phyloP scores from a whole-genome alignment of 2,113 vertebrate genomes.

The Tonatia bakeri region DNA sequence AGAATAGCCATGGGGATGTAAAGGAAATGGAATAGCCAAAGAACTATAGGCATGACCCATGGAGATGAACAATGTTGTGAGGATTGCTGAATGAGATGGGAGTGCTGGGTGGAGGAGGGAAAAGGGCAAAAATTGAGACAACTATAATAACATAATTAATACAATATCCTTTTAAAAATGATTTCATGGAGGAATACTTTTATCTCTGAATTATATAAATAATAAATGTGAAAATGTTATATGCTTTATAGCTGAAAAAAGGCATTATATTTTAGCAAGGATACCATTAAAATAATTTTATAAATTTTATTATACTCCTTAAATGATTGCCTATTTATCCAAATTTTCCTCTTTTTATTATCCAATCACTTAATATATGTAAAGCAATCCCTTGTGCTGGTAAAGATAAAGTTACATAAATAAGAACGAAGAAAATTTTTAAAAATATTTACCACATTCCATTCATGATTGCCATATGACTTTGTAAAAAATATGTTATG shows the following conservation, averaged over 20 bases:
- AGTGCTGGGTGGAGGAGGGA: too few relatives aligned
- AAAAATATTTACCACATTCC: background rate
- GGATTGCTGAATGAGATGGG: too few relatives aligned
- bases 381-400: background rate
- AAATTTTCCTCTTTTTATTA: background rate
- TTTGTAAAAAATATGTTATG: background rate
- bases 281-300: background rate
- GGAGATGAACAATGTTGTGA: too few relatives aligned
- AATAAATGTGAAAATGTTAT: background rate
- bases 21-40: too few relatives aligned
- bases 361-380: background rate
- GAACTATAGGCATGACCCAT: too few relatives aligned
- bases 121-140: too few relatives aligned
- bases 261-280: background rate
- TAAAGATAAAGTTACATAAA: background rate
- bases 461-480: background rate
- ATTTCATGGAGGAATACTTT: background rate
- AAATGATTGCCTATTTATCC: background rate
- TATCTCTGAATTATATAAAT: background rate
- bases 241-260: background rate
- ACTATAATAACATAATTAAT: too few relatives aligned
- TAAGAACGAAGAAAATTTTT: background rate
- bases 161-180: too few relatives aligned
- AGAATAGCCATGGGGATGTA: too few relatives aligned
- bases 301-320: background rate